Percentiles rank a stretch among this genome's conserved stretches.
phyloP scores from a whole-genome alignment of 2,113 vertebrate species.

The Dicrurus megarhynchus region DNA sequence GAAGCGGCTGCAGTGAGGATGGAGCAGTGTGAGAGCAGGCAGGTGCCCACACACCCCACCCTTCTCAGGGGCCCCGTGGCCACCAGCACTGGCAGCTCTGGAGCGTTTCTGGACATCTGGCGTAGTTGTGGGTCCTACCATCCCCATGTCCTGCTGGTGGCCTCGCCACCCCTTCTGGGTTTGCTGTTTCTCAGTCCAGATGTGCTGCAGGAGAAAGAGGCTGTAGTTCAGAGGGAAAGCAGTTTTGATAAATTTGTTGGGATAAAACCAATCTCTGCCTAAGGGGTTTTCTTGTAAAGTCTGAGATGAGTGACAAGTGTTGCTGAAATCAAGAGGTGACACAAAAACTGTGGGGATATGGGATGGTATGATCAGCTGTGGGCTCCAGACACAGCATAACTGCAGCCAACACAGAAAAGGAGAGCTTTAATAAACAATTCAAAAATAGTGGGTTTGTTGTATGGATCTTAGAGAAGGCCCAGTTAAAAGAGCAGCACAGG shows the following conservation, averaged over 20 bases:
- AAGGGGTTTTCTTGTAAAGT: neutral
- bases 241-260: neutral
- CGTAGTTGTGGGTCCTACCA: rapidly evolving
- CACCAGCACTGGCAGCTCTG: rapidly evolving
- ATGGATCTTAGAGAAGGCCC: neutral
- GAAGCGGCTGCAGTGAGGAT: neutral
- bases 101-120: rapidly evolving
- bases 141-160: rapidly evolving
- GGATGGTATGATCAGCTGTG: neutral
- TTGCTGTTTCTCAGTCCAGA: neutral
- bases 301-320: neutral
- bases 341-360: neutral
- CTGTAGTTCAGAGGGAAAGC: neutral
- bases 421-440: neutral
- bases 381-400: neutral
- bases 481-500: neutral
- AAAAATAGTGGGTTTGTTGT: neutral
- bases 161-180: neutral
- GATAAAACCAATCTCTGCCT: neutral
- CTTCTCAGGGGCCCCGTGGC: neutral
- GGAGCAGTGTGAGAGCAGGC: neutral
- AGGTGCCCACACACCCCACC: neutral
- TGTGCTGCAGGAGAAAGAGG: neutral
- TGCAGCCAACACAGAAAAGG: neutral
- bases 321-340: neutral